Base-by-base conservation (phyloP, 2,797 vertebrate genomes). In the Lagorchestes hirsutus region DNA sequence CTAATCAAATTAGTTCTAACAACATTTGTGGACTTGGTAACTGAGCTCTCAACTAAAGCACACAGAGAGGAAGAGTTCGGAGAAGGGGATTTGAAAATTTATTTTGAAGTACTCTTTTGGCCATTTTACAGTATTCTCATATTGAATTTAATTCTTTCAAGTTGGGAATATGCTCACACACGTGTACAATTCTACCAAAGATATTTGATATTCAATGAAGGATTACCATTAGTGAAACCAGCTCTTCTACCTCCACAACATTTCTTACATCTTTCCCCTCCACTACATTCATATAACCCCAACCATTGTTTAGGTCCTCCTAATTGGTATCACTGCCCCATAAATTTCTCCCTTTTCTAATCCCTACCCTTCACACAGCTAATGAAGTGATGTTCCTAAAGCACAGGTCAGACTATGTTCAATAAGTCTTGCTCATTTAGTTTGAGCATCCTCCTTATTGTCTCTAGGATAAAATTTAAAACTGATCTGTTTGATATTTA, bases 101-200 rank as follows among this genome's bases (percentile, higher is more conserved):
- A 87, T 46, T 46, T 27, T 94, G 34, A 58, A 52, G 55, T 93
- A n/a, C 74, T 94, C 90, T 28, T 29, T 56, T 67, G 90, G 28
- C 67, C 5, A 46, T 93, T 50, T 92, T 67, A 92, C 14, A 6
- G 1, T 94, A 46, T 29, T 87, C 94, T 22, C 93, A 24, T 50
- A 93, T 31, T 5, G 13, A 55, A 91, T 91, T 59, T 55, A 55
- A 29, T 54, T 54, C 34, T 90, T 92, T 95, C 46, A 94, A 94
- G 28, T 46, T 91, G 52, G n/a, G 29, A 24, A 93, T 58, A 46
- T 87, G 22, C 40, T 95, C 91, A 67, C 55, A 14, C 13, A 67
- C 18, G 90, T 28, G 29, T 52, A 91, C 54, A 55, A 55, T n/a
- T 8, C 62, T 46, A 57, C 56, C 29, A 29, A 6, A 1, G 5